Conservation (phyloP, 2,888 invertebrate genomes). For the Odiellus spinosus region DNA sequence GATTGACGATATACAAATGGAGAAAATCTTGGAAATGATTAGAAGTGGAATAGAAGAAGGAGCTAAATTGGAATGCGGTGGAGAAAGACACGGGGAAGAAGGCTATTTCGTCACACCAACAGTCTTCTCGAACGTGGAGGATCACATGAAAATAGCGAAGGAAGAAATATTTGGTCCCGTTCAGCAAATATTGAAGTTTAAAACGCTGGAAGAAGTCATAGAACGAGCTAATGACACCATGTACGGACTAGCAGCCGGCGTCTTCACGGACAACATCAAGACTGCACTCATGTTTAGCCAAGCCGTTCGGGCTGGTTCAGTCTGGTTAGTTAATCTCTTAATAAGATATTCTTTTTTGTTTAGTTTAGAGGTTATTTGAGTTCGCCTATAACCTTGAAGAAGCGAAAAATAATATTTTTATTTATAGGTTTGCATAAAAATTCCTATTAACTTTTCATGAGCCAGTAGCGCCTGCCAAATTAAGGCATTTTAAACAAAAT, state of each 20-base stretch:
- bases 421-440: too few species aligned
- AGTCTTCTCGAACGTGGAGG: constrained; percentile 28
- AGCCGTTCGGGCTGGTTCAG: constrained; percentile 41
- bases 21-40: constrained; percentile 28
- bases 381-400: too few species aligned
- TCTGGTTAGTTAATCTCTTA: constrained; percentile 18
- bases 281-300: constrained; percentile 57
- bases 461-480: too few species aligned
- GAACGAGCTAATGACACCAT: constrained; percentile 60
- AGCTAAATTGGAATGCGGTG: constrained; percentile 29
- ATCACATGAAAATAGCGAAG: constrained; percentile 30
- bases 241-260: constrained; percentile 67
- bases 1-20: constrained; percentile 30
- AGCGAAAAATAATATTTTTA: too few species aligned
- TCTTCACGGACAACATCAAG: constrained; percentile 61
- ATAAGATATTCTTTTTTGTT: too few species aligned
- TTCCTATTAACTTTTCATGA: too few species aligned
- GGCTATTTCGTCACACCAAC: constrained; percentile 31
- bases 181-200: constrained; percentile 32
- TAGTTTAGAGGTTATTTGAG: too few species aligned
- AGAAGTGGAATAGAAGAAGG: constrained; percentile 29
- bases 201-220: constrained; percentile 48
- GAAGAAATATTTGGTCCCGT: constrained; percentile 34
- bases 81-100: constrained; percentile 23
- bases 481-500: too few species aligned